Evolutionary conservation across 2,888 invertebrate genomes (phyloP), one percentile per base, ranked within the genome.

Genomic region (Diogma glabrata): DNA sequence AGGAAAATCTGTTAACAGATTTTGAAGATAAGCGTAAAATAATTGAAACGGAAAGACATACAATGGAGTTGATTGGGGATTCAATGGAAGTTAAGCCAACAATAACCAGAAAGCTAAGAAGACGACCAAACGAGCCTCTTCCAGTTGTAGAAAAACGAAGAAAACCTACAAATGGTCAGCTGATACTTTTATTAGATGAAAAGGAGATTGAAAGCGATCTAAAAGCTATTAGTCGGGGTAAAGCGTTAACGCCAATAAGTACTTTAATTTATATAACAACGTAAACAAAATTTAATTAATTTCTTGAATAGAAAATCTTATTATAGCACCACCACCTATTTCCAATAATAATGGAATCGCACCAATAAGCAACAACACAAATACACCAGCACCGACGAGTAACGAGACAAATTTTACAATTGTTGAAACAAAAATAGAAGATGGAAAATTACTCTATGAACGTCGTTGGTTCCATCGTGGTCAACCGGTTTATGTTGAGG

Each of bases 401-500:
- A 48, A 22, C 10, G 48, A 48, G 10, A 26, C 26, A 22, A 30
- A 46, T 46, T 65, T 71, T 26, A 69, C 78, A 48, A 67, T 77
- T 56, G 76, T 81, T 45, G 94, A 94, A 61, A 87, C 91, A 4
- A 79, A 88, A 55, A 91, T 95, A 58, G 95, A 95, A 71, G 94
- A 94, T 72, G 94, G 94, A 50, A 92, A 94, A 72, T 73, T 96
- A 54, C 74, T 90, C 62, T 94, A 91, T 71, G 94, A 95, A 71
- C 79, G 92, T 57, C 78, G 91, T 64, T 95, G 95, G 95, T 95
- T 87, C 72, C 93, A 94, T 64, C 78, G 94, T 55, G 94, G 94
- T 0, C 94, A 95, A 71, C 85, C 89, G 56, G 87, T 95, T 28
- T 91, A 85, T 67, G 84, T 93, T 3, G 92, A 92, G 70, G 90